Conservation (phyloP, 2,113 vertebrate genomes). For the Capra hircus region DNA sequence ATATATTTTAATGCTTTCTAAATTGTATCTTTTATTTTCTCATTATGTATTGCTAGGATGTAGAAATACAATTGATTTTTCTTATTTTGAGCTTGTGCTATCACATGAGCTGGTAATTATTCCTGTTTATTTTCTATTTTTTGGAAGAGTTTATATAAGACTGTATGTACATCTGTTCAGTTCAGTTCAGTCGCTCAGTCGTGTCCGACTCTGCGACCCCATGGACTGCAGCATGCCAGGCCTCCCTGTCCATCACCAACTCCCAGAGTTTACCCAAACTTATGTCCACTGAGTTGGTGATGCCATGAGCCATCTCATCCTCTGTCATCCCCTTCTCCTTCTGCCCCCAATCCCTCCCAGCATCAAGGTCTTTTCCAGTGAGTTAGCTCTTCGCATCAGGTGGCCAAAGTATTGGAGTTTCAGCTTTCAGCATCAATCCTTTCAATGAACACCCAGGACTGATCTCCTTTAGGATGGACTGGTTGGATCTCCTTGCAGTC, state of each 20-base stretch:
- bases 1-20: not conserved
- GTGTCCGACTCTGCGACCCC: rapidly evolving
- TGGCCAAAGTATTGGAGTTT: not conserved
- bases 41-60: not conserved
- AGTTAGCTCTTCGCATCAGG: not conserved
- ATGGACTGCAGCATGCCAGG: not conserved
- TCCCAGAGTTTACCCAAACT: not conserved
- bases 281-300: not conserved
- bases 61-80: not conserved
- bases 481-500: too few relatives aligned
- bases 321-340: not conserved
- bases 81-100: not conserved
- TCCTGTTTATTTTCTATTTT: not conserved
- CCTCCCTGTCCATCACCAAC: not conserved
- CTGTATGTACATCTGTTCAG: not conserved
- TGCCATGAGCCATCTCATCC: not conserved
- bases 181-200: not conserved
- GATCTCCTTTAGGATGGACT: too few relatives aligned
- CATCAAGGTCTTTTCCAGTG: not conserved
- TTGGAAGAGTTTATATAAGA: not conserved
- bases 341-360: not conserved
- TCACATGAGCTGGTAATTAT: not conserved
- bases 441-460: not conserved
- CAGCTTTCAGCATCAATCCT: not conserved
- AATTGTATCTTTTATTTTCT: not conserved